A percentile compares a stretch with the other conserved stretches of the same genome.
These are phyloP conservation scores for Hedya salicella DNA, from an alignment of 2,888 invertebrate species.

Conservation along the genomic window DNA sequence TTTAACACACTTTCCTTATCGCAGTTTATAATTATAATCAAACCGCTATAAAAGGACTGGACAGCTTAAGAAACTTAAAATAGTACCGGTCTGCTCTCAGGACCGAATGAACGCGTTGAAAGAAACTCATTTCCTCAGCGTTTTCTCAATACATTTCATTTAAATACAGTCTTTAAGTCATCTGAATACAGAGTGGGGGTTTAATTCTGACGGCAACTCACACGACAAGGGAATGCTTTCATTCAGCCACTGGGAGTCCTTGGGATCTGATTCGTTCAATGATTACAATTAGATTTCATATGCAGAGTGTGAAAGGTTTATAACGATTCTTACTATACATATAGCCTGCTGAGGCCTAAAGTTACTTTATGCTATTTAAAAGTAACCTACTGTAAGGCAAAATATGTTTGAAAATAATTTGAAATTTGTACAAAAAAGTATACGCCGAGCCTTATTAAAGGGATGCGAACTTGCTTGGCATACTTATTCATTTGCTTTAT, in stretches of 20 bases:
- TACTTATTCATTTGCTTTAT: no score
- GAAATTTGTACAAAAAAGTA: no score
- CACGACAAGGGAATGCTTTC: conserved; percentile 74
- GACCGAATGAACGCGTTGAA: conserved; percentile 72
- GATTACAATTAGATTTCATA: conserved; percentile 14
- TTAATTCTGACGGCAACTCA: conserved; percentile 75
- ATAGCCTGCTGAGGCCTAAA: neutral
- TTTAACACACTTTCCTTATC: no score
- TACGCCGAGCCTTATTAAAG: no score
- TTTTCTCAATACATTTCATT: conserved; percentile 83
- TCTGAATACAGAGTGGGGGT: conserved; percentile 69
- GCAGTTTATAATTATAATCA: conserved; percentile 36
- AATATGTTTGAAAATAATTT: no score
- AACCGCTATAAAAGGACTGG: conserved; percentile 42
- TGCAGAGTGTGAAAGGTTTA: neutral
- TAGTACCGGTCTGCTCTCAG: conserved; percentile 67
- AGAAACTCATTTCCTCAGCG: conserved; percentile 81
- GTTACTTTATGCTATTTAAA: no score
- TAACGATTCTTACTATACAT: neutral
- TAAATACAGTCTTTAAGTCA: conserved; percentile 74
- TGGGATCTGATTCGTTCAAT: conserved; percentile 17
- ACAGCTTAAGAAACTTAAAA: conserved; percentile 58
- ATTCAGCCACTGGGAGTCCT: conserved; percentile 49
- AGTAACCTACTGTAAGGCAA: no score
- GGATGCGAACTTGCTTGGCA: no score